phyloP scores from a whole-genome alignment of 2,113 vertebrate species.

The Peromyscus maniculatus region DNA sequence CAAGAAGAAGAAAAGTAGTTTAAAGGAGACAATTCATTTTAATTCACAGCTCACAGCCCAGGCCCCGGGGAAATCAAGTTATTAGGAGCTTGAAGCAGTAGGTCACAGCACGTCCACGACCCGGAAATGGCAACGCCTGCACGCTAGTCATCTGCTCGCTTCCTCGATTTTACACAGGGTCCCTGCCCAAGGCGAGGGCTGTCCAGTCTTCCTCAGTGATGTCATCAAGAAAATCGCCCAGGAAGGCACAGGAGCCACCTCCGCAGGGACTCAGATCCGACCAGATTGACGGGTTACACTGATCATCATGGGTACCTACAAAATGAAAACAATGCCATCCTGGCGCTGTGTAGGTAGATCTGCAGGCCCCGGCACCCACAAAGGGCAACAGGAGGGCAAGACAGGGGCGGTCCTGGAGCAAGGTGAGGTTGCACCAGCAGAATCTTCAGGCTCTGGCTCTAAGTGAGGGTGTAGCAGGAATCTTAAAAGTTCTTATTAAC shows the following conservation, averaged over 20 bases:
- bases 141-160: accelerated
- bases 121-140: neutral
- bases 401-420: neutral
- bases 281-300: neutral
- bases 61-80: neutral
- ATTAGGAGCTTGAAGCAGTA: neutral
- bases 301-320: neutral
- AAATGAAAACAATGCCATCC: neutral
- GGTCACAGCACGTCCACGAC: neutral
- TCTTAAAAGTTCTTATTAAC: too few relatives aligned
- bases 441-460: neutral
- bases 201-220: neutral
- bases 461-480: too few relatives aligned
- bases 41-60: neutral
- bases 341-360: too few relatives aligned
- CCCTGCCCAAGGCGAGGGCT: neutral
- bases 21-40: neutral
- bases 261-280: neutral
- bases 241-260: neutral
- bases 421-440: neutral
- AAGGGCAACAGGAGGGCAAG: neutral
- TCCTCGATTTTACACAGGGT: neutral
- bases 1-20: too few relatives aligned
- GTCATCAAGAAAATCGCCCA: neutral
- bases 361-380: neutral